These are phyloP conservation scores for Anoura caudifer DNA, from an alignment of 2,113 vertebrate species.

Conservation along the genomic window DNA sequence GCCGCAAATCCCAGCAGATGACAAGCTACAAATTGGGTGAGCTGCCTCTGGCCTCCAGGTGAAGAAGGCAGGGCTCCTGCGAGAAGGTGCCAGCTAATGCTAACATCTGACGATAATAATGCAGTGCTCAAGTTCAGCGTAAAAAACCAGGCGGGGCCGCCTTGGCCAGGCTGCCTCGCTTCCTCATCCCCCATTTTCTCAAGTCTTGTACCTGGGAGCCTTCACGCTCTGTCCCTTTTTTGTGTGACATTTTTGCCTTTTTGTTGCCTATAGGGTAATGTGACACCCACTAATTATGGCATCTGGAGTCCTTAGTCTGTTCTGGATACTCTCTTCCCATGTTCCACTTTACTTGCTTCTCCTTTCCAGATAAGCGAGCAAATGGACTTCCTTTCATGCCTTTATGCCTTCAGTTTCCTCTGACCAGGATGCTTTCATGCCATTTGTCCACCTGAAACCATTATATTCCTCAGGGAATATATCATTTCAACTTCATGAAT, in stretches of 20 bases:
- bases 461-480: not conserved
- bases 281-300: not conserved
- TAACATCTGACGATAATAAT: not conserved
- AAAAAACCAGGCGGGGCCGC: not conserved
- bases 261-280: not conserved
- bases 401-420: not conserved
- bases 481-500: not conserved
- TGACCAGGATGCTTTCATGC: not conserved
- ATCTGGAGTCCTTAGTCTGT: not conserved
- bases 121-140: not conserved
- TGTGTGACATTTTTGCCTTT: not conserved
- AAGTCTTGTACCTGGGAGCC: not conserved
- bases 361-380: not conserved
- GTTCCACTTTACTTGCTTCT: not conserved
- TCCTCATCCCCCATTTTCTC: not conserved
- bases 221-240: not conserved
- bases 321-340: not conserved
- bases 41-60: slow-evolving; percentile 9
- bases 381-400: not conserved
- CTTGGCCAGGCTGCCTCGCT: not conserved
- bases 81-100: not conserved
- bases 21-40: slow-evolving; percentile 53
- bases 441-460: not conserved
- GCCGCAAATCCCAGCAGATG: slow-evolving; percentile 29
- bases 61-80: not conserved